A percentile compares a stretch with the other conserved stretches of the same genome.
These are phyloP conservation scores for Otis tarda DNA, from an alignment of 2,113 vertebrate genomes.

Conservation along the genomic window DNA sequence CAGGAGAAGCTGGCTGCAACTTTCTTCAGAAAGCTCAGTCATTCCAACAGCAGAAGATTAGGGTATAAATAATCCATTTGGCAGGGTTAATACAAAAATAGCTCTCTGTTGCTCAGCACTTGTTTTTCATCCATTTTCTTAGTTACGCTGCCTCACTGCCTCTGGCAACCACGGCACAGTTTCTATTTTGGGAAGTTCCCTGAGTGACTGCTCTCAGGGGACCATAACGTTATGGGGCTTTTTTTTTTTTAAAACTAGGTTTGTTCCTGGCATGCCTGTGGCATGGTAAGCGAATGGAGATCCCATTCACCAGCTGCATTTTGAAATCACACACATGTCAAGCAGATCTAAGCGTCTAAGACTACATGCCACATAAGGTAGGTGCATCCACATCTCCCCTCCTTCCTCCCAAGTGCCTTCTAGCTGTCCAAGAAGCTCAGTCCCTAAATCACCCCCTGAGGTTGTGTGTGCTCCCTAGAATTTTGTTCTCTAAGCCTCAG, in stretches of 20 bases:
- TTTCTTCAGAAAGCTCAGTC: constrained; percentile 28
- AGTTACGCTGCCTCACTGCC: not conserved
- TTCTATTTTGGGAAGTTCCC: constrained; percentile 29
- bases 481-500: not conserved
- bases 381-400: not conserved
- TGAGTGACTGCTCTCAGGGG: not conserved
- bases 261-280: not conserved
- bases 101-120: constrained; percentile 31
- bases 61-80: constrained; percentile 53
- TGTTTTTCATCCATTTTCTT: constrained; percentile 52
- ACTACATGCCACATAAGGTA: not conserved
- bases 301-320: not conserved
- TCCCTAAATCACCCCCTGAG: not conserved
- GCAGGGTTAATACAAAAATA: constrained; percentile 37
- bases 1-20: not conserved
- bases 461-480: not conserved
- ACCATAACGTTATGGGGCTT: not conserved
- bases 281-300: accelerated
- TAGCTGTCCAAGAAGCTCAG: not conserved
- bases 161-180: not conserved
- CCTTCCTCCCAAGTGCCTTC: not conserved
- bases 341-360: not conserved
- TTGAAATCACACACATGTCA: not conserved
- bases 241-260: not conserved
- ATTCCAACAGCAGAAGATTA: constrained; percentile 31